Conservation (phyloP, 2,797 vertebrate genomes). For the Furcifer pardalis region DNA sequence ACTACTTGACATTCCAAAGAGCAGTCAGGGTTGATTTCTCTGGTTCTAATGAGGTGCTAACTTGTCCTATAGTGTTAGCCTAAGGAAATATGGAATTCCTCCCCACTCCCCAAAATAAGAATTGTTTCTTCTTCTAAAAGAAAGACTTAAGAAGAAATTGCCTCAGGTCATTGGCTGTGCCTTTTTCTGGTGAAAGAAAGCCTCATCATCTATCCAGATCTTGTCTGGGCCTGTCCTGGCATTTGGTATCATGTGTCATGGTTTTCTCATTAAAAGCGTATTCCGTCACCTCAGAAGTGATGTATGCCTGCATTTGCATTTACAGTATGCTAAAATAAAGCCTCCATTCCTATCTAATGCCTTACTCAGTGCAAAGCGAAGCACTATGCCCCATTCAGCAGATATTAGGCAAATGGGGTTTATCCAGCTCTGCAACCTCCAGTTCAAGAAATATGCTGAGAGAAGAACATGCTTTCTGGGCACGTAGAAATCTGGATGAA, state of each 20-base stretch:
- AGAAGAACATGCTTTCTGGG: not conserved
- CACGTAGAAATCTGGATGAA: not conserved
- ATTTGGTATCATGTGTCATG: not conserved
- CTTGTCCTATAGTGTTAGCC: no score
- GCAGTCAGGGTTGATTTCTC: no score
- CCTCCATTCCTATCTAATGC: not conserved
- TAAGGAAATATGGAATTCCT: not conserved
- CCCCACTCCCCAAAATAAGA: not conserved
- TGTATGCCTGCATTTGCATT: not conserved
- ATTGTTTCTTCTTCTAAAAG: not conserved
- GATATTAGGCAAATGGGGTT: not conserved
- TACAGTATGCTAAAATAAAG: not conserved
- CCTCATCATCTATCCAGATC: not conserved
- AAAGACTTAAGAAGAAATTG: not conserved
- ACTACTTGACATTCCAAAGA: no score
- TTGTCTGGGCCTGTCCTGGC: not conserved
- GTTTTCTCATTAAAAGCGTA: not conserved
- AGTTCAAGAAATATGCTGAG: slow-evolving; percentile 4
- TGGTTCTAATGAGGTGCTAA: no score
- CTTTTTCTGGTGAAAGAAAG: not conserved
- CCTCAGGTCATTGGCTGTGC: not conserved
- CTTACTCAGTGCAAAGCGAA: not conserved
- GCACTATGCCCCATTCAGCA: not conserved
- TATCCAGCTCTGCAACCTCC: not conserved
- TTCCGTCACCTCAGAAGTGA: not conserved